A percentile compares a stretch with the other conserved stretches of the same genome.
Evolutionary conservation across 35 echinoderm and acorn worm species (phyloP).

Genomic region (Lytechinus pictus): DNA sequence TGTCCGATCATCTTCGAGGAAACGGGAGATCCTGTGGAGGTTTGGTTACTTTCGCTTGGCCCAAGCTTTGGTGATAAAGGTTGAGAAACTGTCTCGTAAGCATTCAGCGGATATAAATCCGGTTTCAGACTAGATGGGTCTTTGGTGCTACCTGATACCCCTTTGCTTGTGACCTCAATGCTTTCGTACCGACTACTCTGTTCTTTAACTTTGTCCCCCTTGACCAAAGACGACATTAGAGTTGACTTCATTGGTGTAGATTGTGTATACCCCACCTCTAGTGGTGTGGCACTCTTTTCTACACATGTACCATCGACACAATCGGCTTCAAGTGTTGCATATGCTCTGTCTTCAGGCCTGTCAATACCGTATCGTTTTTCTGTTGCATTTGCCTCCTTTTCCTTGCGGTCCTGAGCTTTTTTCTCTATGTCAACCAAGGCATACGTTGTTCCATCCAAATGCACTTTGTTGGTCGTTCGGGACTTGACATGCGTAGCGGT

Average conservation of each 20-base stretch:
- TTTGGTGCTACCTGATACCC: neutral
- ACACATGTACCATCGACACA: neutral
- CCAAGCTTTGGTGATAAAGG: neutral
- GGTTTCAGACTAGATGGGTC: too few species aligned
- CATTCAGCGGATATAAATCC: neutral
- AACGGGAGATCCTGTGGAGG: too few species aligned
- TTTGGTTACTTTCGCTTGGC: too few species aligned
- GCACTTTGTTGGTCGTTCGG: neutral
- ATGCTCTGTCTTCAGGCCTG: neutral
- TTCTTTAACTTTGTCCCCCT: neutral
- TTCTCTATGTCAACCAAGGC: neutral
- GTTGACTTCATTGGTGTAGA: neutral
- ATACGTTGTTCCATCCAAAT: neutral
- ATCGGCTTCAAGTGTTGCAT: neutral
- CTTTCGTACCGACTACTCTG: neutral
- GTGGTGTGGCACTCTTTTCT: neutral
- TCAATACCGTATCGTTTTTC: neutral
- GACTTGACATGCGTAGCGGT: neutral
- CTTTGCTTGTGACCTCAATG: neutral
- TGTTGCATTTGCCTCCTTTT: neutral
- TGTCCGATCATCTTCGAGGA: too few species aligned
- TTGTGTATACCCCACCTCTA: neutral
- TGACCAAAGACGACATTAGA: neutral
- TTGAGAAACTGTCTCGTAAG: neutral
- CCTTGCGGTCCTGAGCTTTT: neutral